Percentiles rank a stretch among this genome's conserved stretches.
Conservation (phyloP, 2,797 vertebrate species). For the Channallabes apus region DNA sequence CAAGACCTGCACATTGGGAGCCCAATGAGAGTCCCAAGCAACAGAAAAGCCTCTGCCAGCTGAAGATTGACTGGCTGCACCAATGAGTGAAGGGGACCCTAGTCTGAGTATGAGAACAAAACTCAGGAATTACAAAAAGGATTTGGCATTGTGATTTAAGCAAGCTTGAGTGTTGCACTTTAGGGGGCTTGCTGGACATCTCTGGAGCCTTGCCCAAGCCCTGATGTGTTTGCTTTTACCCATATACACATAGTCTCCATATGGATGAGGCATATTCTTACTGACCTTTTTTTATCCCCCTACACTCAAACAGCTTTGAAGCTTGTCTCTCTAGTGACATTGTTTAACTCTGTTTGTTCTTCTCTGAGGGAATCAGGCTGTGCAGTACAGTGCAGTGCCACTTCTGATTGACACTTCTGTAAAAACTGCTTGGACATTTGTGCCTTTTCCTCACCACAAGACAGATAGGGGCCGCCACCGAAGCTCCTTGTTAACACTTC, state of each 20-base stretch:
- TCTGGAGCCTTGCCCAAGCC: constrained; percentile 38
- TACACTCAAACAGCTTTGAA: constrained; percentile 2
- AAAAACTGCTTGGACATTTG: constrained; percentile 58
- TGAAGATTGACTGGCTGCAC: constrained; percentile 65
- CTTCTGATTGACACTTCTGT: constrained; percentile 44
- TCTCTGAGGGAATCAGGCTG: constrained; percentile 41
- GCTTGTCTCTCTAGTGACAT: constrained; percentile 30
- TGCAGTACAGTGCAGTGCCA: constrained; percentile 5
- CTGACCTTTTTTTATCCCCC: constrained; percentile 39
- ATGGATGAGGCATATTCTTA: constrained; percentile 17
- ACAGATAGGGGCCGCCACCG: constrained; percentile 46
- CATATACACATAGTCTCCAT: constrained; percentile 41
- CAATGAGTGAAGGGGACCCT: constrained; percentile 46
- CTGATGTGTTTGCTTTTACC: constrained; percentile 59
- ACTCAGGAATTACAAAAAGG: constrained; percentile 15
- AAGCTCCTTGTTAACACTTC: constrained; percentile 67
- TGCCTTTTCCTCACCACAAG: constrained; percentile 55
- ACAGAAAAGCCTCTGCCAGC: constrained; percentile 67
- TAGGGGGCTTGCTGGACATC: constrained; percentile 53
- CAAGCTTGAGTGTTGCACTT: constrained; percentile 46
- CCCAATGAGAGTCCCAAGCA: constrained; percentile 64
- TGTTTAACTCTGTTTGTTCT: constrained; percentile 39
- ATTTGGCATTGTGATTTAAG: constrained; percentile 39
- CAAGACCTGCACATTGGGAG: constrained; percentile 74
- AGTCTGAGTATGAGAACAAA: constrained; percentile 40